Evolutionary conservation across 2,888 invertebrate species (phyloP), one percentile per base, ranked within the genome.

Genomic region (Acronicta leporina): DNA sequence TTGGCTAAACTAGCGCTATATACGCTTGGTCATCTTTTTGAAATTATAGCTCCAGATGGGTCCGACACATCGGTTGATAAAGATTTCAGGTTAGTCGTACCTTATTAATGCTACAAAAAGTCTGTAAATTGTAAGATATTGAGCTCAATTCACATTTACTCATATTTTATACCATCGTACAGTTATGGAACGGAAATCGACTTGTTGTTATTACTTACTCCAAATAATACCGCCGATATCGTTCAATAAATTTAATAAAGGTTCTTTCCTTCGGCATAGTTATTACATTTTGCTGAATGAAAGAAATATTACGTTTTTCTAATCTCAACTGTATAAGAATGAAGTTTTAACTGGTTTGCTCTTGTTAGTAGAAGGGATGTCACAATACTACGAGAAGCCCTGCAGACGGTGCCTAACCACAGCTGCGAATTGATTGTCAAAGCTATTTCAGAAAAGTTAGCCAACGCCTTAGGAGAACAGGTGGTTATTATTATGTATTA

Each of bases 1-100:
- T 95, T 99, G 75, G 97, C 97, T 74, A 99, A 99, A 92, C 92
- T 99, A 63, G 96, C 98, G 80, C 93, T 99, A 53, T 98, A 98
- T 35, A 97, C 98, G 9, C 96, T 98, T 65, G 98, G 97, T 10
- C 97, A 98, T 83, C 96, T 97, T 20, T 95, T 97, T 90, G 97
- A 96, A 85, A 90, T 89, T 92, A 95, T 87, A 87, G 96, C 87
- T 85, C 96, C 81, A 66, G 92, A 92, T 89, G 95, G 85, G 85
- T 92, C 89, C 82, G 94, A 90, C 77, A 87, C 78, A 78, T 91
- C 77, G 51, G 84, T 89, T 9, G 92, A 91, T 57, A 92, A 87
- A 68, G 93, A 94, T 40, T 88, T 89, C 68, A 90, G 93, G 94
- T 94, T 85, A 75, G 55, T 52, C 7, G n/a, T 33, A 33, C 33